Percentiles rank a stretch among this genome's conserved stretches.
These are phyloP conservation scores for Bombylius discolor DNA, from an alignment of 2,888 invertebrate species.

Conservation along the genomic window DNA sequence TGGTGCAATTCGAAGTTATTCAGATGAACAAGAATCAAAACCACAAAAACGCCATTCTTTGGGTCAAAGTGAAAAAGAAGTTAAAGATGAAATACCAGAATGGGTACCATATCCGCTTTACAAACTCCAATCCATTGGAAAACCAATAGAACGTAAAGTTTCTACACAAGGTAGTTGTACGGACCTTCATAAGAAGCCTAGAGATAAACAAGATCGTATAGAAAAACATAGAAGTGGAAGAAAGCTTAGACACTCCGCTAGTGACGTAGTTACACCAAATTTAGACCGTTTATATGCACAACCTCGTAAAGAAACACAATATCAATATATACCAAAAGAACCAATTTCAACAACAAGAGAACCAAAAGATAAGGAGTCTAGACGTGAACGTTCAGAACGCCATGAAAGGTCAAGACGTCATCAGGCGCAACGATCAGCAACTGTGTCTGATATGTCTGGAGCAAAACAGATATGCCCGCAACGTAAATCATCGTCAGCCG, in stretches of 20 bases:
- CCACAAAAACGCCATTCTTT: conserved; percentile 34
- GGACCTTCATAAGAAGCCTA: conserved; percentile 18
- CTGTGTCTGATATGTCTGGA: conserved; percentile 33
- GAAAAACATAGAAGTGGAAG: conserved; percentile 21
- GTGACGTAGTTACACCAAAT: conserved; percentile 30
- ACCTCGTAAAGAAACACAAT: conserved; percentile 29
- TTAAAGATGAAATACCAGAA: conserved; percentile 26
- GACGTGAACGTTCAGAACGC: conserved; percentile 32
- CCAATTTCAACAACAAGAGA: conserved; percentile 12
- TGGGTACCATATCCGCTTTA: conserved; percentile 35
- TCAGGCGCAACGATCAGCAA: conserved; percentile 36
- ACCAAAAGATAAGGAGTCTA: conserved; percentile 19
- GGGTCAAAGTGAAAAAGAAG: conserved; percentile 30
- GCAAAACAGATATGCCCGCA: conserved; percentile 22
- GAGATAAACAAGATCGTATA: conserved; percentile 10
- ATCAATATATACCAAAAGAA: conserved; percentile 33
- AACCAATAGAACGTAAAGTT: conserved; percentile 15
- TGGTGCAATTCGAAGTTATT: conserved; percentile 29
- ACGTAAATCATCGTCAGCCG: conserved; percentile 34
- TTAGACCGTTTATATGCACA: conserved; percentile 30
- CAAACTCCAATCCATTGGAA: conserved; percentile 30
- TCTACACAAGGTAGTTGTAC: conserved; percentile 19
- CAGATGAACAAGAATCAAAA: conserved; percentile 29
- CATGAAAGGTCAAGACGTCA: conserved; percentile 35
- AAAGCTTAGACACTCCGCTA: conserved; percentile 32